Base-by-base conservation (phyloP, 2,888 invertebrate genomes). In the Athripsodes cinereus region DNA sequence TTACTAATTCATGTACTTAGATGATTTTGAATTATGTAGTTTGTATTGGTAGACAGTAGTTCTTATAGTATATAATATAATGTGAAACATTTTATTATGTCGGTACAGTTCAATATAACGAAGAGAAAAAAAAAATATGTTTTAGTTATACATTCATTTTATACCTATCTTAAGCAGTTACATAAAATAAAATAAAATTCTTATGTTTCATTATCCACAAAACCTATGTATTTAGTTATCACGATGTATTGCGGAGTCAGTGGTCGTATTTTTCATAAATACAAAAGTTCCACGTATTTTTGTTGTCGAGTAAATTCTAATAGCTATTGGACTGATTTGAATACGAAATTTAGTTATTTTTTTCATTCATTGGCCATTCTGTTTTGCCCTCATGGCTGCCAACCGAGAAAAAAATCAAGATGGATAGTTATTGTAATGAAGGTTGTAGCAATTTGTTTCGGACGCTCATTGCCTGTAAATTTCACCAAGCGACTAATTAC, bases 331-430 rank as follows among this genome's bases (percentile, higher is more conserved):
- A 26, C 54, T 50, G 60, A 54, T 56, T 57, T 60, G 57, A 60
- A 60, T 60, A 51, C 55, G 34, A 54, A 57, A 60, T 55, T 34
- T 26, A 22, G 46, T 55, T 26, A 2, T 26, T 60, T 57, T 60
- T 60, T 53, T 19, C 48, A 10, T 34, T 13, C 47, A 20, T 18
- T n/a, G 11, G 21, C 48, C 20, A 48, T 48, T 40, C 40, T 40
- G 16, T 26, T 26, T 26, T 26, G 26, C 26, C 26, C 26, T 26
- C 40, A 16, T 13, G 13, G 40, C 16, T 40, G 40, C n/a, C 40
- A 40, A 40, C 40, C 40, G 40, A 8, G 40, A 40, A 40, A 40
- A 26, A 40, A 40, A 40, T 40, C 40, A 40, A 40, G 40, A 40
- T 40, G 40, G 40, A 40, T 40, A 16, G 40, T 40, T 16, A 40